Base-by-base conservation (phyloP, 2,113 vertebrate genomes). In the Hipposideros armiger region DNA sequence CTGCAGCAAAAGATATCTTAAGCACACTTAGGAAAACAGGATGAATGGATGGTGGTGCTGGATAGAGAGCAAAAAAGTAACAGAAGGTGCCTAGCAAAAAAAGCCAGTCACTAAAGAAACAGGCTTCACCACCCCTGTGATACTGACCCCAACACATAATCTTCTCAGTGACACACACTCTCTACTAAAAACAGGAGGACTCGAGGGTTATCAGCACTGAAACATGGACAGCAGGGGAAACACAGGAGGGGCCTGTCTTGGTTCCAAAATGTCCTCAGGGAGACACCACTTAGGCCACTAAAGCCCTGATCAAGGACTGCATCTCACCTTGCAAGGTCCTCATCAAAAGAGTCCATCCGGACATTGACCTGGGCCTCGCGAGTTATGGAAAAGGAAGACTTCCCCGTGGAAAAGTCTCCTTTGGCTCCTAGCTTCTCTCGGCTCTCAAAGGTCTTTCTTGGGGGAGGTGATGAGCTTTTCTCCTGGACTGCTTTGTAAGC, bases 331-430 rank as follows among this genome's bases (percentile, higher is more conserved):
- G 99, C 99, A 90, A 99, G 97, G 54, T 99, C 98, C 93, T 99
- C 99, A 58, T 99, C 99, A 26, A 99, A 99, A 69, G 99, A 99
- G 98, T 99, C 99, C 99, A 99, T 99, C 93, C 99, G 99, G 84
- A 99, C 98, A 97, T 99, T 99, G 97, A 99, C 98, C 89, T 99
- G 99, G 54, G 99, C 98, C 97, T 99, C 99, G 70, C 99, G 99
- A 96, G 99, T 99, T 92, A 99, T 98, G 87, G 99, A 99, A 84
- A 99, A 99, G 93, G 98, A 98, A 66, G 99, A 99, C 96, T 99
- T 99, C 97, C 98, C 98, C 96, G 95, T 86, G 98, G 95, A n/a
- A 99, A 97, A 11, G 98, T 98, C 93, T 99, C 99, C 99, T 95
- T 98, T 98, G 87, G 98, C 93, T 96, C 98, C 92, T 72, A 99